Conservation (phyloP, 2,797 vertebrate genomes). For the Myripristis jacobus region DNA sequence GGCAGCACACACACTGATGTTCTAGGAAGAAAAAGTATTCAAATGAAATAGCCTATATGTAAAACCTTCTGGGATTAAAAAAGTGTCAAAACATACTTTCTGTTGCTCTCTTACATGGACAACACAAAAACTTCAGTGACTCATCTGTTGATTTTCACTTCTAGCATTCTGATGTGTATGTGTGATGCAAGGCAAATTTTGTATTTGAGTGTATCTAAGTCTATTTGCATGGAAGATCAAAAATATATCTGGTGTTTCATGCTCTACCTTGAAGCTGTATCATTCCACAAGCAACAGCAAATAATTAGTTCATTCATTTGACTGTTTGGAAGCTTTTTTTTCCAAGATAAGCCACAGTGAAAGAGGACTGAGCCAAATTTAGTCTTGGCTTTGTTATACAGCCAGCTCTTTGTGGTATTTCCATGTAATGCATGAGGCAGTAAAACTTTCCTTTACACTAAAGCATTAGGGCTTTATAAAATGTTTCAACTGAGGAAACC, state of each 20-base stretch:
- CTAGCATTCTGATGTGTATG: neutral
- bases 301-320: neutral
- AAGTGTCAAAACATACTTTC: neutral
- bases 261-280: too few species aligned
- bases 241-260: too few species aligned
- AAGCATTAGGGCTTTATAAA: constrained; percentile 64
- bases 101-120: neutral
- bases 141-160: neutral
- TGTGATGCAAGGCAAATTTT: neutral
- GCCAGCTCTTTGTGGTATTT: constrained; percentile 30
- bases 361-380: constrained; percentile 14
- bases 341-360: constrained; percentile 23
- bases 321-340: neutral
- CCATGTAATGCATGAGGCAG: constrained; percentile 11
- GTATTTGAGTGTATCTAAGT: neutral
- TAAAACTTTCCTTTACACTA: constrained; percentile 41
- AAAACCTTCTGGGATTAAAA: constrained; percentile 21
- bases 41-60: neutral
- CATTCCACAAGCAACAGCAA: too few species aligned
- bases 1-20: constrained; percentile 13
- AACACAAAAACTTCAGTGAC: neutral
- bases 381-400: neutral
- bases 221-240: too few species aligned
- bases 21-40: constrained; percentile 7
- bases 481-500: constrained; percentile 32